These are phyloP conservation scores for Plestiodon gilberti DNA, from an alignment of 2,113 vertebrate species.

Conservation along the genomic window DNA sequence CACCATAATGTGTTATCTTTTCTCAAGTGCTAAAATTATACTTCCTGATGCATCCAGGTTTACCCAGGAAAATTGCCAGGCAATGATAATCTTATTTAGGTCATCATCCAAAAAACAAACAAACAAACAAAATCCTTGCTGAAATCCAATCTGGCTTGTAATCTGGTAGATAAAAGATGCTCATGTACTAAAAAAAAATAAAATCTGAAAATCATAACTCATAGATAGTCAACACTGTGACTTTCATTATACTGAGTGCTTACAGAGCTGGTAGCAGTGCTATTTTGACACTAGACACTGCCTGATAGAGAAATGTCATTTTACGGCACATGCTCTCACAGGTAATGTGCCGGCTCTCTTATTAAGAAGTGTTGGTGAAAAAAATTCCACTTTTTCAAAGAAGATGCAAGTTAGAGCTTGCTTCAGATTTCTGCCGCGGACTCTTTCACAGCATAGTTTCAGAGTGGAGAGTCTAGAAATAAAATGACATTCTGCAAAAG, in stretches of 20 bases:
- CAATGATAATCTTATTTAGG: not conserved
- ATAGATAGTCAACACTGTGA: not conserved
- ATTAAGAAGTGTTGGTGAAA: not conserved
- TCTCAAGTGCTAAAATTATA: slow-evolving; percentile 13
- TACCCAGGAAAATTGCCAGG: slow-evolving; percentile 28
- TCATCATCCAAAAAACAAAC: not conserved
- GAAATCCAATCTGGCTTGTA: slow-evolving; percentile 4
- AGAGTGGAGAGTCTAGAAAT: not conserved
- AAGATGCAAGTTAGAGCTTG: not conserved
- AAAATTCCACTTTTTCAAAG: not conserved
- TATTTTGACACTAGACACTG: not conserved
- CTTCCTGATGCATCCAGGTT: slow-evolving; percentile 12
- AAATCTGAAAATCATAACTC: not conserved
- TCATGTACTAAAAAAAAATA: not conserved
- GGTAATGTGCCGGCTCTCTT: not conserved
- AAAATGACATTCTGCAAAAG: not conserved
- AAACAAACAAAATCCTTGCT: slow-evolving; percentile 16
- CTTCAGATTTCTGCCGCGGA: not conserved
- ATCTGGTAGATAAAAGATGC: slow-evolving; percentile 8
- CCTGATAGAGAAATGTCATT: not conserved
- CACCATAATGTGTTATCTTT: not conserved
- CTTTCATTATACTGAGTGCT: not conserved
- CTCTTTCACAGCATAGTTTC: not conserved
- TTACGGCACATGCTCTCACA: not conserved
- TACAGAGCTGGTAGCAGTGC: not conserved